Evolutionary conservation across 2,888 invertebrate species (phyloP), one percentile per base, ranked within the genome.

Genomic region (Yponomeuta cagnagella): DNA sequence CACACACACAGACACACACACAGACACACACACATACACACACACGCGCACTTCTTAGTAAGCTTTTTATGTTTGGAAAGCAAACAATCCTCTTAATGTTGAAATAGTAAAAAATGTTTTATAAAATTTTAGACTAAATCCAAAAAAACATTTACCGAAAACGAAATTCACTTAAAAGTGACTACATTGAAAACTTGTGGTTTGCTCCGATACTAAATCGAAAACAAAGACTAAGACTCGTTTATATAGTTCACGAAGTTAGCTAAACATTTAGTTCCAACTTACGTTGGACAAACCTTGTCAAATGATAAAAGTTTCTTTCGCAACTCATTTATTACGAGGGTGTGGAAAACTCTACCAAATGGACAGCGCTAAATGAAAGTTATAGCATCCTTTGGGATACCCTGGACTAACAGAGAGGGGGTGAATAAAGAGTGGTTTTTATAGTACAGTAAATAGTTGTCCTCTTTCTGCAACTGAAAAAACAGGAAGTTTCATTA

Each of bases 301-400:
- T 10, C 33, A 65, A 65, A 65, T 65, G 65, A 58, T 43, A 67
- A 67, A 67, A 43, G 33, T 67, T 67, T 66, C 23, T 66, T 31
- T 37, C n/a, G 33, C 31, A 65, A 67, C 37, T 67, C 67, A 67
- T 67, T 37, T 67, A 67, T 67, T 68, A 30, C 68, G 43, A 52
- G 68, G 52, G 68, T 48, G 68, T 30, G 52, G 52, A 68, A 68
- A 48, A n/a, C 48, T 70, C 70, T 48, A 68, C 63, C 66, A 69
- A 72, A 73, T 68, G 71, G 58, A 70, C 73, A 71, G 70, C 67
- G 73, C 73, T 69, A 78, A 81, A 80, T 80, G 74, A 77, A 77
- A 81, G 76, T 80, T 81, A 82, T 78, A 73, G 76, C 74, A 48
- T 80, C 78, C 77, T 75, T 77, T 74, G 76, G 79, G 76, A 76